Conservation (phyloP, 2,797 vertebrate genomes). For the Leucoraja ocellata region DNA sequence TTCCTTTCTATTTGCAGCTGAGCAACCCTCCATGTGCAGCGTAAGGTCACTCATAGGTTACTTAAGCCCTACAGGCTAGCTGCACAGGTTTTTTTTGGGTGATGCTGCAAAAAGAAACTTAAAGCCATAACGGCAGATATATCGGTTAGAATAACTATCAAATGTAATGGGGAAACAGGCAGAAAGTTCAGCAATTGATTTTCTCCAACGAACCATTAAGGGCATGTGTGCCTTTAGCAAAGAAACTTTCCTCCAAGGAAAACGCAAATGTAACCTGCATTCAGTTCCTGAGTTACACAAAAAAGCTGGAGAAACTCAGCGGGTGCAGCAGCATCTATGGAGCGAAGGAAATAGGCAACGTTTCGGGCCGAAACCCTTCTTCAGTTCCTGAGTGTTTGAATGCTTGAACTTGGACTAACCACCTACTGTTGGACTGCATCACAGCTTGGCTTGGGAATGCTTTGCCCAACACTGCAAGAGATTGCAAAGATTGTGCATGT, state of each 20-base stretch:
- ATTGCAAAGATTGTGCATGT: no score
- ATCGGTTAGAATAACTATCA: neutral
- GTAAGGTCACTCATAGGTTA: no score
- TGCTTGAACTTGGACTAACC: neutral
- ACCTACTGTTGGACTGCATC: no score
- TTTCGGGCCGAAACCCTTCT: no score
- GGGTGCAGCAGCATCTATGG: no score
- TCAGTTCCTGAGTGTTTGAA: neutral
- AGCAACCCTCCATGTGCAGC: neutral
- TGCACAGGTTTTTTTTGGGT: neutral
- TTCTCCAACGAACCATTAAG: conserved; percentile 24
- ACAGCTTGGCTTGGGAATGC: no score
- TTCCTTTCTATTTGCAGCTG: neutral
- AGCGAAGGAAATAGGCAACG: no score
- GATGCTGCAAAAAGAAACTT: neutral
- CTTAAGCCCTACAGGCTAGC: neutral
- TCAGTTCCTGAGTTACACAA: neutral
- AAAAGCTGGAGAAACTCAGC: no score
- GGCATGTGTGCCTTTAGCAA: conserved; percentile 17
- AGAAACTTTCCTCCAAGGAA: conserved; percentile 7
- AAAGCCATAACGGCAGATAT: conserved; percentile 26
- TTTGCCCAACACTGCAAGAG: no score
- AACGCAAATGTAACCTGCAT: neutral
- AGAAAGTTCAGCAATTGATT: conserved; percentile 14
- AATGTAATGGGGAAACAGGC: neutral